Conservation (phyloP, 2,113 vertebrate genomes). For the Myrmecobius fasciatus region DNA sequence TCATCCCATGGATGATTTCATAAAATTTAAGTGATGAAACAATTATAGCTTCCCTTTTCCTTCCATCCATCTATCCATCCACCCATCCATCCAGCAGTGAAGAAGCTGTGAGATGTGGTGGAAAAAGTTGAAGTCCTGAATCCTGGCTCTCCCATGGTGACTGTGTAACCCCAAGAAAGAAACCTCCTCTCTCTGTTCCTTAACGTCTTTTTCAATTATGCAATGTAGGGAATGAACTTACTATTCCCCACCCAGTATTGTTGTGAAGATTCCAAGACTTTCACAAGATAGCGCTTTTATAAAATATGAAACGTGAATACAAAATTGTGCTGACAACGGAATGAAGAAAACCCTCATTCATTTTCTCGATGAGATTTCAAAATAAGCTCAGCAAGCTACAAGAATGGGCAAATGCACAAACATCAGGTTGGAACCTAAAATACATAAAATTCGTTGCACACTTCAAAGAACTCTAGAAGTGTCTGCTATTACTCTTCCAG, state of each 20-base stretch:
- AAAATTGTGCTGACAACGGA: background rate
- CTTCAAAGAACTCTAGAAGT: too few relatives aligned
- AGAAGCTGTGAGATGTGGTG: background rate
- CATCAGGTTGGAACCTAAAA: background rate
- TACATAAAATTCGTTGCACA: background rate
- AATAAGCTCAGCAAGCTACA: background rate
- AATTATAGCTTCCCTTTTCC: slow-evolving; percentile 23
- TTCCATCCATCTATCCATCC: background rate
- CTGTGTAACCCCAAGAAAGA: background rate
- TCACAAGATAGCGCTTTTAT: background rate
- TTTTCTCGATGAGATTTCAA: background rate
- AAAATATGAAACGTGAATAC: background rate
- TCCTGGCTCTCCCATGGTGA: background rate
- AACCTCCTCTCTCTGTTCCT: background rate
- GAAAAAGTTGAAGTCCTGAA: background rate
- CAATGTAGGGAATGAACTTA: background rate
- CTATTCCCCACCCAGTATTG: background rate
- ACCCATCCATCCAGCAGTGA: background rate
- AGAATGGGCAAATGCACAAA: background rate
- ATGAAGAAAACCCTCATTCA: background rate
- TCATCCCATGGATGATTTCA: slow-evolving; percentile 38
- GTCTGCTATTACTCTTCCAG: too few relatives aligned
- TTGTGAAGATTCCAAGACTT: background rate
- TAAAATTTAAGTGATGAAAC: slow-evolving; percentile 27
- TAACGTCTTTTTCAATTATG: background rate